Base-by-base conservation (phyloP, 1,140 invertebrate genomes). In the Samia ricini region DNA sequence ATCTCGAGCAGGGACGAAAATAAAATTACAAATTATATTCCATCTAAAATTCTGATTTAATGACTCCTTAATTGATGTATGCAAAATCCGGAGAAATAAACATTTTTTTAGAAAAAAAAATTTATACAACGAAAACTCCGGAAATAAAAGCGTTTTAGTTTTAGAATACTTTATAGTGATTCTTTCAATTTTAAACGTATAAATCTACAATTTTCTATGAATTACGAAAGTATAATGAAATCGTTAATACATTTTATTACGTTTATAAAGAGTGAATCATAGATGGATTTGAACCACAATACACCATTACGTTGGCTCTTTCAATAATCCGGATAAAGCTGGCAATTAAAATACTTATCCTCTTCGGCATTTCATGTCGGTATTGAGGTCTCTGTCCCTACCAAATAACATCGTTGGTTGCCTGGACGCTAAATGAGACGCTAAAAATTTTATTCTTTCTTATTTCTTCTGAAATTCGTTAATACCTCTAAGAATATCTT, bases 341-440 rank as follows among this genome's bases (percentile, higher is more conserved):
- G 69, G 66, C 76, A 80, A 80, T 83, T 83, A 83, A 80, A 81
- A 83, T 77, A 79, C 77, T 83, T 77, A 81, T 78, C 66, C 73
- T 62, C 62, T 61, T 61, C 69, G 62, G 69, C 72, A 74, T 79
- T 79, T 74, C 65, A 72, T 69, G 70, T 69, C 71, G 48, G 23
- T 63, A 66, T 59, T 64, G 56, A 64, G 33, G 36, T 24, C 48
- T 62, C 59, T 57, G 58, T n/a, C n/a, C n/a, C n/a, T n/a, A 21
- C 58, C 59, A 73, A 76, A 68, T 64, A 62, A 62, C 61, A 48
- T 23, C 55, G 55, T 23, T 61, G 58, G 52, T 54, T 24, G 20
- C 29, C 50, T 7, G 15, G n/a, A 20, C 12, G 22, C 5, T 57
- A 42, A 49, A 49, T 19, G 15, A 49, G 48, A 0, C 48, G 36